Evolutionary conservation across 2,888 invertebrate genomes (phyloP), one percentile per base, ranked within the genome.

Genomic region (Hydriomena furcata): DNA sequence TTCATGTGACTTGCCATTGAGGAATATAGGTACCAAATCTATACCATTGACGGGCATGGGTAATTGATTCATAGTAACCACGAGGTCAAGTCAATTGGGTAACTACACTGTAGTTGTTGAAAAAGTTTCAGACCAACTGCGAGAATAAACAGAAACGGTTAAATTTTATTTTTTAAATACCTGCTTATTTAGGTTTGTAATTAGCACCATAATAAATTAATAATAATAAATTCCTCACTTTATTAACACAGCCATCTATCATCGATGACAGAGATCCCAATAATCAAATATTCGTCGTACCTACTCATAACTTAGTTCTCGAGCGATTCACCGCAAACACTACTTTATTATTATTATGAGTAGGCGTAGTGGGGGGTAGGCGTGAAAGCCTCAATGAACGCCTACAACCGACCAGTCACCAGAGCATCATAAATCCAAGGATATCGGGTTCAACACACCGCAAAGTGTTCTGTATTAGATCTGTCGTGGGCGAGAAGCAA

Each of bases 381-480:
- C 61, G 56, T 56, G 47, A 57, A 59, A 65, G 60, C 58, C 55
- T 68, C 60, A 68, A 67, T 68, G 60, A 55, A 54, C 63, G 58
- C 58, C 59, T 63, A 57, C 61, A 36, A 28, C 27, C 45, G 60
- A 52, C 53, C 28, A 52, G 60, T 4, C 17, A 60, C 60, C 43
- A 55, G n/a, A n/a, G n/a, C n/a, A n/a, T 61, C 56, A 60, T 63
- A 56, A 43, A 55, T 34, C 53, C 32, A 54, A 54, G 42, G 44
- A 57, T 63, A 49, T 47, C 42, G 61, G 60, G 61, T 64, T 58
- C 55, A 61, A 58, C 60, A 51, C 43, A 59, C 60, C 47, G 45
- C 38, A 52, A 56, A 59, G 43, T 53, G 47, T 11, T 57, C 52
- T 48, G 52, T 46, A 50, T 51, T 50, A 55, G 44, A 58, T 58